Conservation (phyloP, 2,113 vertebrate species). For the Craseonycteris thonglongyai region DNA sequence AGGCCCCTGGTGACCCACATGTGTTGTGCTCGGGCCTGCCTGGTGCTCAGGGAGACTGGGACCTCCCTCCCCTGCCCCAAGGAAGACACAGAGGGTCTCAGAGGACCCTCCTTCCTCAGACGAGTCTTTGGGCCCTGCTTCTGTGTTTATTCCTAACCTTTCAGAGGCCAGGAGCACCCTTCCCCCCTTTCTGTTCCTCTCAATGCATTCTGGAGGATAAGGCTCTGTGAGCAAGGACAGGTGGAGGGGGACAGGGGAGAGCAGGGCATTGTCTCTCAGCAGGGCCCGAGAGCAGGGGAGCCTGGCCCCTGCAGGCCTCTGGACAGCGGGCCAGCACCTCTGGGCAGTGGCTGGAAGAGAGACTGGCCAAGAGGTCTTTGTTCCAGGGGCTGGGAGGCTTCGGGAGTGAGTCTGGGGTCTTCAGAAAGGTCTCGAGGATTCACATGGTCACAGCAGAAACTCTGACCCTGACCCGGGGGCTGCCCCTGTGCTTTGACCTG, state of each 20-base stretch:
- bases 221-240: neutral
- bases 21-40: neutral
- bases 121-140: neutral
- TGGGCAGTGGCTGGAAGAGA: neutral
- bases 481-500: neutral
- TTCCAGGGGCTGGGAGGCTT: neutral
- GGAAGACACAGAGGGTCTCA: rapidly evolving
- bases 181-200: neutral
- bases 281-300: neutral
- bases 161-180: neutral
- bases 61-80: too few relatives aligned
- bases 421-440: neutral
- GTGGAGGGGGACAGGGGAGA: neutral
- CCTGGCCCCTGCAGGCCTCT: neutral
- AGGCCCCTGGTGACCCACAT: neutral
- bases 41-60: neutral
- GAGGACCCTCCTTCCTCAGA: neutral
- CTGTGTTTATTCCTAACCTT: neutral
- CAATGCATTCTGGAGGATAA: neutral
- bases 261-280: neutral
- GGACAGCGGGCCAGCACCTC: neutral
- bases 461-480: neutral
- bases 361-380: neutral
- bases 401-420: neutral
- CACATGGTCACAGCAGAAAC: rapidly evolving